Evolutionary conservation across 2,888 invertebrate species (phyloP).

Genomic region (Sarcophaga caerulescens): DNA sequence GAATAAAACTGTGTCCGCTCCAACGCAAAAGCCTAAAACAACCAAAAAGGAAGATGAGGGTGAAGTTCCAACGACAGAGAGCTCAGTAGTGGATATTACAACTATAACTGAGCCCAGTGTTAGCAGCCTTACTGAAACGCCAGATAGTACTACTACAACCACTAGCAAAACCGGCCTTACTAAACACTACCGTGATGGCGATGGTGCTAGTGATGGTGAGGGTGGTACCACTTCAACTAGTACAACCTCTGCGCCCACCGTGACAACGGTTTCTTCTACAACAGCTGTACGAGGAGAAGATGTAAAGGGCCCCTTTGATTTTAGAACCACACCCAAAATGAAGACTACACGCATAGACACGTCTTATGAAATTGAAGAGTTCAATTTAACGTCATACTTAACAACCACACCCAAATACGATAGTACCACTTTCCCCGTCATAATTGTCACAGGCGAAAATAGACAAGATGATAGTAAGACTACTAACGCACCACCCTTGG

Average conservation of each 20-base stretch:
- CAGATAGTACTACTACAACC: slow-evolving; percentile 60
- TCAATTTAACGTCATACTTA: slow-evolving; percentile 72
- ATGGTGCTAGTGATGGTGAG: slow-evolving; percentile 80
- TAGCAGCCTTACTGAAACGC: slow-evolving; percentile 51
- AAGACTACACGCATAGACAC: slow-evolving; percentile 80
- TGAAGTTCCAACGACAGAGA: slow-evolving; percentile 34
- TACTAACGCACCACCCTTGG: slow-evolving; percentile 64
- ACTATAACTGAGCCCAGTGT: slow-evolving; percentile 55
- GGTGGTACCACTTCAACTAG: slow-evolving; percentile 79
- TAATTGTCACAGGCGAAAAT: slow-evolving; percentile 65
- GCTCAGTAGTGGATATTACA: slow-evolving; percentile 53
- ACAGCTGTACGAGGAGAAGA: slow-evolving; percentile 70
- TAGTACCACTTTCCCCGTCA: slow-evolving; percentile 69
- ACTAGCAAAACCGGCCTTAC: slow-evolving; percentile 77
- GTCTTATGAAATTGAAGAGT: slow-evolving; percentile 76
- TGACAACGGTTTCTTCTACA: slow-evolving; percentile 52
- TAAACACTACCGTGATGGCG: slow-evolving; percentile 80
- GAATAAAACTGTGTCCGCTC: slow-evolving; percentile 37
- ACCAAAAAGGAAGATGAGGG: slow-evolving; percentile 60
- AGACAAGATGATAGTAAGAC: slow-evolving; percentile 57
- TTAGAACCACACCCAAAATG: slow-evolving; percentile 76
- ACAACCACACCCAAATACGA: slow-evolving; percentile 72
- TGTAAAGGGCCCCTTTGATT: slow-evolving; percentile 70
- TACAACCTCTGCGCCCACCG: slow-evolving; percentile 65
- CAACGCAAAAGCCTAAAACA: slow-evolving; percentile 62